Evolutionary conservation across 1,140 invertebrate species (phyloP).

Genomic region (Trinorchestia longiramus): DNA sequence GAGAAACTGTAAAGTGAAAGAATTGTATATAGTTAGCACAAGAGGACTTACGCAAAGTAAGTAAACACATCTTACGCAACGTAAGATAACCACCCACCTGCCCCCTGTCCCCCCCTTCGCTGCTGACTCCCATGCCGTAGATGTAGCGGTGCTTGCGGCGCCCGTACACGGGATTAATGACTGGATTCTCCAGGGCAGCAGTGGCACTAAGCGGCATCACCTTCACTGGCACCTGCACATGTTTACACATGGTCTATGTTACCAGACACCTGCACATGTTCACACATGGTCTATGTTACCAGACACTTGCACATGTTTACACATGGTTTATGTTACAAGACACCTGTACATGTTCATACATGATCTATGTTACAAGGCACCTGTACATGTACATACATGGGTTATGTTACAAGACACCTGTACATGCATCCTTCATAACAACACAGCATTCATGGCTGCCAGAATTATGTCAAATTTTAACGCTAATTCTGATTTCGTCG

Average conservation of each 20-base stretch:
- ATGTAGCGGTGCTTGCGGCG: slow-evolving; percentile 22
- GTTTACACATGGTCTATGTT: too few relatives aligned
- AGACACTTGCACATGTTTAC: background rate
- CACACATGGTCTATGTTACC: background rate
- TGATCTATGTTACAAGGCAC: background rate
- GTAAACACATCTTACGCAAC: too few relatives aligned
- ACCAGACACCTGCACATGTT: background rate
- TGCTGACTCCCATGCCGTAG: slow-evolving; percentile 16
- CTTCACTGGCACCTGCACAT: slow-evolving; percentile 8
- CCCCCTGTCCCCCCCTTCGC: background rate
- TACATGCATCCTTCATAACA: too few relatives aligned
- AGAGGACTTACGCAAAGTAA: too few relatives aligned
- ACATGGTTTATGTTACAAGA: background rate
- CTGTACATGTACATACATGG: background rate
- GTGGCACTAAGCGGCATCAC: slow-evolving; percentile 41
- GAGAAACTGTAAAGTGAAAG: too few relatives aligned
- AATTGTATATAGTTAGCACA: too few relatives aligned
- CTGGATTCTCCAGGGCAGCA: background rate
- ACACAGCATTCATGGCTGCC: too few relatives aligned
- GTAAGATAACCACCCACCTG: background rate
- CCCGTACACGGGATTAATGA: slow-evolving; percentile 11
- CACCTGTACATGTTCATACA: background rate
- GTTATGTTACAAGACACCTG: too few relatives aligned
- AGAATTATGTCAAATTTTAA: too few relatives aligned
- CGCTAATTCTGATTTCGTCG: too few relatives aligned